Conservation (phyloP, 2,888 invertebrate genomes). For the Synergus gifuensis region DNA sequence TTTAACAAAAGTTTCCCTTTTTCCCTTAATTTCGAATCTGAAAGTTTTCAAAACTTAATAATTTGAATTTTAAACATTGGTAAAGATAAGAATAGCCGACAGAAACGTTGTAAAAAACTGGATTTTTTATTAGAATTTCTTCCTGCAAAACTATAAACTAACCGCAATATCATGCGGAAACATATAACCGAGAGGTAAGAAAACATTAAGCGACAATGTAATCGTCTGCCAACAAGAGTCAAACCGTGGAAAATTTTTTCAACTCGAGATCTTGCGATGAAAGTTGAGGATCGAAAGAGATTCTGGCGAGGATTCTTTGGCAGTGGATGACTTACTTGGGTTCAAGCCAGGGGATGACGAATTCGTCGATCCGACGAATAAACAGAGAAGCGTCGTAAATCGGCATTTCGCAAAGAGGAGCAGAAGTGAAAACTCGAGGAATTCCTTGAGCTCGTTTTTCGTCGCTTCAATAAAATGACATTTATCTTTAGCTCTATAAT, state of each 20-base stretch:
- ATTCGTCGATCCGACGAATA: conserved; percentile 52
- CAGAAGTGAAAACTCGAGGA: conserved; percentile 38
- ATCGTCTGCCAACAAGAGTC: background rate
- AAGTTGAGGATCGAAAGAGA: conserved; percentile 29
- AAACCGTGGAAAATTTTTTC: background rate
- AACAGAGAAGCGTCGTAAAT: conserved; percentile 47
- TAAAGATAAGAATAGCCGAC: background rate
- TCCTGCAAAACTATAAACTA: background rate
- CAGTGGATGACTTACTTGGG: conserved; percentile 69
- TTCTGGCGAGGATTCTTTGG: conserved; percentile 69
- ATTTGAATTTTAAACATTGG: too few species aligned
- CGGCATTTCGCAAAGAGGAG: conserved; percentile 34
- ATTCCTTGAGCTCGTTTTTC: conserved; percentile 51
- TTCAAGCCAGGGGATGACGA: conserved; percentile 70
- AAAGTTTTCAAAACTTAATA: too few species aligned
- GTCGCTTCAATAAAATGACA: background rate
- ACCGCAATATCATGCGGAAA: background rate
- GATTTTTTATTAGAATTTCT: background rate
- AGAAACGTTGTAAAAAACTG: background rate
- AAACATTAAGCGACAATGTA: conserved; percentile 1
- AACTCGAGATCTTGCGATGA: conserved; percentile 1
- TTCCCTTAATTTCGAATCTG: too few species aligned
- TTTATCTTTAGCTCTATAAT: background rate
- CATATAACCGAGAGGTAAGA: background rate
- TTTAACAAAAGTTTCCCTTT: too few species aligned